Conservation (phyloP, 2,888 invertebrate species). For the Sesia bembeciformis region DNA sequence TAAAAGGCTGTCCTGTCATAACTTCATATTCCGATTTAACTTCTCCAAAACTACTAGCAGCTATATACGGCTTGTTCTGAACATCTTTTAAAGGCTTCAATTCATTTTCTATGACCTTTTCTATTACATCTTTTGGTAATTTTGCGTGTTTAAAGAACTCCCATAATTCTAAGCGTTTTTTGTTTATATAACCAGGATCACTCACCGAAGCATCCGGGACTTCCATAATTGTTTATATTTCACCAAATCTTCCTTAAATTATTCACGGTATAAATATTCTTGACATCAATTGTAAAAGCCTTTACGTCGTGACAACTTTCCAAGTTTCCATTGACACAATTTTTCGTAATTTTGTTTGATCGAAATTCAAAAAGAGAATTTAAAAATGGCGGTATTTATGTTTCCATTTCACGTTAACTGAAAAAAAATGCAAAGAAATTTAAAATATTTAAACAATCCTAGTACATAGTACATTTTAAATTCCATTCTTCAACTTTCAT, state of each 20-base stretch:
- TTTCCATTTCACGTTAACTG: background rate
- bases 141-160: constrained; percentile 49
- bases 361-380: background rate
- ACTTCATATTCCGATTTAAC: constrained; percentile 57
- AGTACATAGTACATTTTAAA: too few species aligned
- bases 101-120: constrained; percentile 55
- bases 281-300: too few species aligned
- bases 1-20: constrained; percentile 64
- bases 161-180: constrained; percentile 42
- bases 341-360: background rate
- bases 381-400: background rate
- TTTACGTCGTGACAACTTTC: background rate
- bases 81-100: constrained; percentile 31
- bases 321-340: background rate
- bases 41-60: constrained; percentile 41
- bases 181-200: constrained; percentile 32
- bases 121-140: constrained; percentile 37
- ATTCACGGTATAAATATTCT: background rate
- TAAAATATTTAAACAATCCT: background rate
- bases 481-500: too few species aligned
- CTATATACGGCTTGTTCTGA: constrained; percentile 37
- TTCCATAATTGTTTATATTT: constrained; percentile 19
- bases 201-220: constrained; percentile 16
- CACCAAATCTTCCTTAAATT: background rate
- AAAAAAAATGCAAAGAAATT: background rate